Evolutionary conservation across 2,113 vertebrate genomes (phyloP).

Genomic region (Strix uralensis): DNA sequence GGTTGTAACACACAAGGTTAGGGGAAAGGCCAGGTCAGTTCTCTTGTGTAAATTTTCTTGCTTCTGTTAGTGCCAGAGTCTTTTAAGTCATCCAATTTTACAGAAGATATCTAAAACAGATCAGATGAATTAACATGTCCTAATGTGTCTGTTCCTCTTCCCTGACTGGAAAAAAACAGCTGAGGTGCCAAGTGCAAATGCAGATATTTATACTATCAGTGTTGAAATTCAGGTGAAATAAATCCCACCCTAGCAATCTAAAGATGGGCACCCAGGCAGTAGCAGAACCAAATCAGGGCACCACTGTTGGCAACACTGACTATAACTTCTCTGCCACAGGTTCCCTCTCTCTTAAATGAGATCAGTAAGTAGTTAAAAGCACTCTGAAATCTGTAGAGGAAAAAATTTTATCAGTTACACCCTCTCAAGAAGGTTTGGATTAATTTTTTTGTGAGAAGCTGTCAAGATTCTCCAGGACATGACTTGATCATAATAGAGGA

Average conservation of each 20-base stretch:
- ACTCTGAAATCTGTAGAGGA: neutral
- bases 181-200: neutral
- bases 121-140: neutral
- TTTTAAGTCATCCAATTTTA: neutral
- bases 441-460: neutral
- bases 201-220: neutral
- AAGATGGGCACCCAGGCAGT: neutral
- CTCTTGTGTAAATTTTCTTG: neutral
- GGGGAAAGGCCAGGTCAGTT: neutral
- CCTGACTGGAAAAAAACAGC: neutral
- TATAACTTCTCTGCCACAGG: neutral
- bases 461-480: neutral
- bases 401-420: neutral
- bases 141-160: neutral
- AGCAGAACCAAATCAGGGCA: neutral
- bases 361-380: neutral
- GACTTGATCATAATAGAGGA: neutral
- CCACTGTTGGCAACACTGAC: neutral
- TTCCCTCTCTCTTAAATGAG: neutral
- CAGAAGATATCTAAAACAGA: neutral
- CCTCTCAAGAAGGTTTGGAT: neutral
- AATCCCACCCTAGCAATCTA: neutral
- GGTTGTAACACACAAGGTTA: neutral
- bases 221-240: neutral
- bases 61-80: neutral